Percentiles rank a stretch among this genome's conserved stretches.
These are phyloP conservation scores for Oscheius onirici DNA, from an alignment of 2,888 invertebrate species.

Conservation along the genomic window DNA sequence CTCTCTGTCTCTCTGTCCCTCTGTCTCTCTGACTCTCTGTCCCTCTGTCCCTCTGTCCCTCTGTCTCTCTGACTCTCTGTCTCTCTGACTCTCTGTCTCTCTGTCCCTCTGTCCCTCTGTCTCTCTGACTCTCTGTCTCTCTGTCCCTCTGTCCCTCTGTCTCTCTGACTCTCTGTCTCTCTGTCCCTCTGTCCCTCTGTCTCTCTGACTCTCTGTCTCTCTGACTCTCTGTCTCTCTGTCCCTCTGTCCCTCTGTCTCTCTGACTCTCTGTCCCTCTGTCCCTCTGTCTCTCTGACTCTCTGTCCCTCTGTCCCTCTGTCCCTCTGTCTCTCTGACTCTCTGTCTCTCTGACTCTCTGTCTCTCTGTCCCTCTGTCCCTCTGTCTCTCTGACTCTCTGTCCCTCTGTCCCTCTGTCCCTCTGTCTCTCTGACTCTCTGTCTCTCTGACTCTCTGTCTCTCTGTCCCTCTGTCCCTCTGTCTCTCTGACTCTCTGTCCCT, in stretches of 20 bases:
- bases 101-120: conserved; percentile 50
- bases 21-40: conserved; percentile 2
- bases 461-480: conserved; percentile 50
- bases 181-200: too few relatives aligned
- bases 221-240: conserved; percentile 3
- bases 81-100: conserved; percentile 50
- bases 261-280: not conserved
- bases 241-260: conserved; percentile 51
- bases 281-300: conserved; percentile 51
- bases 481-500: conserved; percentile 8
- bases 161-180: conserved; percentile 50
- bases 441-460: conserved; percentile 50
- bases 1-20: conserved; percentile 49
- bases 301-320: conserved; percentile 50
- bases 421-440: conserved; percentile 2
- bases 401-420: conserved; percentile 51
- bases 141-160: conserved; percentile 51
- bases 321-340: conserved; percentile 12
- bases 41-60: conserved; percentile 51
- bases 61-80: conserved; percentile 2
- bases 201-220: conserved; percentile 50
- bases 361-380: conserved; percentile 49
- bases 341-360: conserved; percentile 49
- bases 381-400: conserved; percentile 2
- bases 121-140: conserved; percentile 8